Conservation (phyloP, 2,113 vertebrate genomes). For the Strigops habroptila region DNA sequence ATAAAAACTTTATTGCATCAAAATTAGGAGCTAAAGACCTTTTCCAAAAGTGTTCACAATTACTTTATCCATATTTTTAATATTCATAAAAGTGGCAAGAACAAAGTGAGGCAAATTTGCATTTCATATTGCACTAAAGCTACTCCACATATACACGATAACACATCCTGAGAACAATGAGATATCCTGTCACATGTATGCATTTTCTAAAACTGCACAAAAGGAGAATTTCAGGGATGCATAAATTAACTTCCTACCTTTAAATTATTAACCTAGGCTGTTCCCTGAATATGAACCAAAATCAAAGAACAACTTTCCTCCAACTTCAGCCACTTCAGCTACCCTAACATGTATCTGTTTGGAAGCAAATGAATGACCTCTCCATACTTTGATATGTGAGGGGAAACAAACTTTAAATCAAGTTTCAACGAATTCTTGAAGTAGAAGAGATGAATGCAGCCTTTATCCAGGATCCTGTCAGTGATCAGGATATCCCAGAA, state of each 20-base stretch:
- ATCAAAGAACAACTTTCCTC: conserved; percentile 30
- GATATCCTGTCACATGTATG: conserved; percentile 57
- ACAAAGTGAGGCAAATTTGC: conserved; percentile 67
- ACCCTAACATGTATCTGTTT: background rate
- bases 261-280: conserved; percentile 59
- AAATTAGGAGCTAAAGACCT: conserved; percentile 59
- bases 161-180: conserved; percentile 62
- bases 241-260: conserved; percentile 67
- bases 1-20: conserved; percentile 36
- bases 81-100: conserved; percentile 71
- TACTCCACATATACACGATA: conserved; percentile 60
- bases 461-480: background rate
- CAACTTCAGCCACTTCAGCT: background rate
- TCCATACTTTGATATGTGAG: background rate
- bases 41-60: conserved; percentile 61
- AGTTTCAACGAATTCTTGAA: background rate
- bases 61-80: conserved; percentile 68
- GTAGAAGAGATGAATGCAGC: background rate
- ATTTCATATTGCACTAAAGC: conserved; percentile 57
- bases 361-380: background rate
- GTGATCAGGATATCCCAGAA: background rate
- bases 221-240: conserved; percentile 56
- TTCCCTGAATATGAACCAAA: conserved; percentile 39
- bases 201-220: conserved; percentile 60
- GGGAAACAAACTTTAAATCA: background rate